A percentile compares a stretch with the other conserved stretches of the same genome.
phyloP scores from a whole-genome alignment of 2,113 vertebrate species.

The Salminus brasiliensis region DNA sequence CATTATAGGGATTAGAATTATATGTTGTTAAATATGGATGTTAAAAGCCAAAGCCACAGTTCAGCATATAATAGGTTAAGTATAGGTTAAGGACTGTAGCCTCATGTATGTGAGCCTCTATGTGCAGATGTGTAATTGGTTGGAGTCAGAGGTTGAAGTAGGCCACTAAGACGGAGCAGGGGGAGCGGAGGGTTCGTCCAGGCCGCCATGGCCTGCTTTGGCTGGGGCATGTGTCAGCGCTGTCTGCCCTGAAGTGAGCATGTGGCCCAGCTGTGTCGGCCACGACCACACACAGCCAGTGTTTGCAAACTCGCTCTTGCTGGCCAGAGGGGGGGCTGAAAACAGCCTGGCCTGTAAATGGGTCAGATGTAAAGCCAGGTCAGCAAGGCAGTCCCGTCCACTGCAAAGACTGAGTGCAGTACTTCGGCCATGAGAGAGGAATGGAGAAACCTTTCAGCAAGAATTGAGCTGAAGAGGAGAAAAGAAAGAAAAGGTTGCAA shows the following conservation, averaged over 20 bases:
- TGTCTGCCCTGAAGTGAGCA: constrained; percentile 33
- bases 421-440: constrained; percentile 50
- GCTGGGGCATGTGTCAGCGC: constrained; percentile 37
- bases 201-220: constrained; percentile 61
- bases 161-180: background rate
- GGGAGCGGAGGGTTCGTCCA: constrained; percentile 35
- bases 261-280: constrained; percentile 43
- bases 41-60: background rate
- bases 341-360: constrained; percentile 60
- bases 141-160: background rate
- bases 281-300: constrained; percentile 33
- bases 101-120: background rate
- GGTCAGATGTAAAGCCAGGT: constrained; percentile 68
- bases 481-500: constrained; percentile 64
- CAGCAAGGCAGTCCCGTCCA: constrained; percentile 56
- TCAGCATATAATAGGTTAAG: background rate
- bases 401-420: constrained; percentile 55
- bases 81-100: background rate
- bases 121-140: background rate
- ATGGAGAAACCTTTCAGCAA: constrained; percentile 13
- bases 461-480: constrained; percentile 44
- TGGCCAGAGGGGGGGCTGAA: constrained; percentile 56
- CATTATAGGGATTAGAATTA: too few species aligned
- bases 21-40: background rate
- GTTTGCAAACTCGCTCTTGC: constrained; percentile 50